Evolutionary conservation across 2,888 invertebrate genomes (phyloP), one percentile per base, ranked within the genome.

Genomic region (Graphium colonna): DNA sequence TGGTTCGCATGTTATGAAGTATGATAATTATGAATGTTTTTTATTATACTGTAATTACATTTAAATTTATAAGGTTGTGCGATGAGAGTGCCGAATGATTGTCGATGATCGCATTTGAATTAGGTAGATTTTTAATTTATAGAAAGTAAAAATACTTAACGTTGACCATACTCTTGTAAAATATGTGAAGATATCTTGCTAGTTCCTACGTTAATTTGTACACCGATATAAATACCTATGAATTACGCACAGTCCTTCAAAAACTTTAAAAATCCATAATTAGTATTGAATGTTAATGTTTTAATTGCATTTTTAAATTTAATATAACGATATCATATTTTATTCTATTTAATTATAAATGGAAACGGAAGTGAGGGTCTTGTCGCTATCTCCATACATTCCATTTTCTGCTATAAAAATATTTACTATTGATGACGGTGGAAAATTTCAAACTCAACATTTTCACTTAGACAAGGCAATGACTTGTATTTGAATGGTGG

Each of bases 61-160:
- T 69, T 75, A 72, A 79, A 75, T 77, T 74, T 67, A 71, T 67
- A 76, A 79, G 82, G 82, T 39, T 83, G 84, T 82, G 82, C 77
- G 71, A 64, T 68, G 68, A 68, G 75, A 68, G 73, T 71, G 70
- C 60, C 36, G 68, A 65, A 60, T 62, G 61, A 61, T 51, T 62
- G 59, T 63, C 57, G 58, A 58, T 57, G 59, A 57, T 64, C 60
- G 64, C 62, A 66, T 66, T 68, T 68, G 63, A 60, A 65, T 58
- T 36, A 36, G 36, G 55, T 65, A 63, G 62, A 61, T 55, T 63
- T 12, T 65, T 65, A 63, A 56, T 63, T 63, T 58, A 56, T 67
- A 68, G 68, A 60, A 59, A 48, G 56, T 64, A 60, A 64, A 33
- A 61, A 62, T 67, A 68, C 63, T 67, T 68, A 63, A 67, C 55